These are phyloP conservation scores for Scytalopus superciliaris DNA, from an alignment of 2,113 vertebrate genomes.

Conservation along the genomic window DNA sequence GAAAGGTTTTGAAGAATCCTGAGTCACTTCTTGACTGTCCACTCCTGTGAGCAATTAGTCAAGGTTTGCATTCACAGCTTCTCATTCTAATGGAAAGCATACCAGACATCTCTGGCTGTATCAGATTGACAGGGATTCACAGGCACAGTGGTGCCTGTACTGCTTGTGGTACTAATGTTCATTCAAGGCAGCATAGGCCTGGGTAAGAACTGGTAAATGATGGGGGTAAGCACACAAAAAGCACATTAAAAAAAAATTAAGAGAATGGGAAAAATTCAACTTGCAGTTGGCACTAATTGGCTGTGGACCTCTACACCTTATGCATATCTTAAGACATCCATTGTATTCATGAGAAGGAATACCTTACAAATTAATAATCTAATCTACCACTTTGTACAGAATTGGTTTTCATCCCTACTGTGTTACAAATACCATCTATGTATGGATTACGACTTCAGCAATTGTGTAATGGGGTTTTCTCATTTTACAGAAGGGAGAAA, in stretches of 20 bases:
- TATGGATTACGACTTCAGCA: background rate
- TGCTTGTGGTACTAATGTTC: background rate
- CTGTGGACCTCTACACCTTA: background rate
- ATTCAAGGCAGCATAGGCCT: background rate
- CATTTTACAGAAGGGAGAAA: background rate
- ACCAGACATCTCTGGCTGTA: background rate
- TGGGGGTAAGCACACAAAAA: background rate
- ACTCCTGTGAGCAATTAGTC: background rate
- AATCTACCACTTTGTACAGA: background rate
- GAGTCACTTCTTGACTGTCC: background rate
- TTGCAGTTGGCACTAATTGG: background rate
- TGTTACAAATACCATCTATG: background rate
- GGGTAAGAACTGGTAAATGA: background rate
- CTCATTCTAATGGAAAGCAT: background rate
- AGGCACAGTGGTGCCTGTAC: background rate
- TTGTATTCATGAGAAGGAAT: background rate
- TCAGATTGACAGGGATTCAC: background rate
- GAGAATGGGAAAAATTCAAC: background rate
- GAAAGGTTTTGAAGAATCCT: background rate
- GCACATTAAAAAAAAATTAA: no score
- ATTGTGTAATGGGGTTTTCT: rapidly evolving
- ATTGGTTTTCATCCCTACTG: background rate
- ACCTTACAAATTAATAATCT: background rate
- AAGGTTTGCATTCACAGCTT: background rate
- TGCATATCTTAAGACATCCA: background rate